Base-by-base conservation (phyloP, 2,888 invertebrate species). In the Hypolimnas misippus region DNA sequence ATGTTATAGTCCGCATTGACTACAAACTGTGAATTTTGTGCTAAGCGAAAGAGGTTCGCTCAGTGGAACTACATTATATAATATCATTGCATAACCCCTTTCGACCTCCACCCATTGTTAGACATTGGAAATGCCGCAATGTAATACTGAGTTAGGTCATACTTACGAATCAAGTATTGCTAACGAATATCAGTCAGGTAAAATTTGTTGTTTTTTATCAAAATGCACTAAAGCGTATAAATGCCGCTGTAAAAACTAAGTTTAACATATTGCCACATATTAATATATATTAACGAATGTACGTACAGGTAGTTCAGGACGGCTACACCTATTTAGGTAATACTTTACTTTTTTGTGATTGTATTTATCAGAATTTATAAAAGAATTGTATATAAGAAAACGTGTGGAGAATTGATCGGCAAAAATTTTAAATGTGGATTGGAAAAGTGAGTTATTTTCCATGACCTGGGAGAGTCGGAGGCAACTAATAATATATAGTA, bases 71-170 rank as follows among this genome's bases (percentile, higher is more conserved):
- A 62, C 62, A 67, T 67, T 67, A 62, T 67, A 67, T 67, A 67
- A 67, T 67, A 59, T 62, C 44, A 62, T 65, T 67, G 67, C 65
- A 67, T 65, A 67, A 67, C 62, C 64, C 58, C 57, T 59, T 59
- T 62, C 65, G 65, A 67, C 58, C 62, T 65, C 62, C 59, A 65
- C 59, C 65, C 62, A 67, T 65, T 67, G 65, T 67, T 59, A 65
- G 66, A 60, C 61, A 66, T 64, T 65, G 65, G 59, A 67, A 67
- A 65, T 67, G 59, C 65, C 65, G 67, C 67, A 67, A 58, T 53
- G 58, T 62, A 52, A 53, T 55, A 57, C 63, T 57, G 56, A 56
- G 55, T 58, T 60, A 61, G 63, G 50, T 66, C 63, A 63, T 63
- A 63, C 21, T 63, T 40, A 60, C 49, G 46, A 25, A 63, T 66